phyloP scores from a whole-genome alignment of 2,888 invertebrate genomes.

The Mellilla xanthometata region DNA sequence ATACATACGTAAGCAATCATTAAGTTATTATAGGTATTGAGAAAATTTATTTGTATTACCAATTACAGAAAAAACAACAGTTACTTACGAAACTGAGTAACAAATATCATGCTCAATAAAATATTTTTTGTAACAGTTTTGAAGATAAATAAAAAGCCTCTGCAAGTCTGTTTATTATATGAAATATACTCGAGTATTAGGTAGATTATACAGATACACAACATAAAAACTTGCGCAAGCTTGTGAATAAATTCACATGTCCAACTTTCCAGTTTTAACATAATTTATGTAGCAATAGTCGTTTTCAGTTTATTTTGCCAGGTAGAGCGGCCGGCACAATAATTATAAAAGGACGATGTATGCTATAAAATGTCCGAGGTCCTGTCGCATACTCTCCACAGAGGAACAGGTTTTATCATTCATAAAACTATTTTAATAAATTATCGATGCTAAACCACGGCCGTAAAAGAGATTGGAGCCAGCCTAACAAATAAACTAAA shows the following conservation, averaged over 20 bases:
- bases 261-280: conserved; percentile 22
- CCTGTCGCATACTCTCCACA: conserved; percentile 42
- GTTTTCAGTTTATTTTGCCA: conserved; percentile 34
- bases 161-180: too few species aligned
- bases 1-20: too few species aligned
- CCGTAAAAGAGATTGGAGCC: conserved; percentile 75
- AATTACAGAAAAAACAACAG: too few species aligned
- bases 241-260: conserved; percentile 11
- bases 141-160: too few species aligned
- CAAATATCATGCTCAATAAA: too few species aligned
- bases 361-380: conserved; percentile 48
- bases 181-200: too few species aligned
- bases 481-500: conserved; percentile 80
- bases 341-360: conserved; percentile 45
- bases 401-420: conserved; percentile 70
- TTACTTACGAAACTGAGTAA: too few species aligned
- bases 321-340: conserved; percentile 34
- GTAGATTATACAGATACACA: too few species aligned
- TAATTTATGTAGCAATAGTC: conserved; percentile 30
- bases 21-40: too few species aligned
- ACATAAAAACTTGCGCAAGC: conserved; percentile 2
- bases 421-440: conserved; percentile 79
- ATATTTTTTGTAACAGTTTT: too few species aligned
- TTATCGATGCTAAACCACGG: conserved; percentile 72
- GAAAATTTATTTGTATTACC: too few species aligned